Conservation (phyloP, 2,113 vertebrate genomes). For the Antidorcas marsupialis region DNA sequence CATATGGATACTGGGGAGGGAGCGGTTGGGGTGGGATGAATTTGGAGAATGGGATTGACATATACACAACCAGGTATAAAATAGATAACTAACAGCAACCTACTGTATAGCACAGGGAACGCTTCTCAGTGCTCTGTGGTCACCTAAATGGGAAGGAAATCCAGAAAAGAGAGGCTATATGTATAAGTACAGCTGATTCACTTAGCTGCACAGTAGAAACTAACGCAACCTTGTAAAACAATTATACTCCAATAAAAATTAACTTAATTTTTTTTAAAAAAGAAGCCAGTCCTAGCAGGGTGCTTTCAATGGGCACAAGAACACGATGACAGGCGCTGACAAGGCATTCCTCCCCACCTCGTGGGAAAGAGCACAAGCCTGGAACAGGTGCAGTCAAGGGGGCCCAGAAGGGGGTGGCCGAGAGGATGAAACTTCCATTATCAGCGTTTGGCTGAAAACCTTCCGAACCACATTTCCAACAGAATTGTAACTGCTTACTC, state of each 20-base stretch:
- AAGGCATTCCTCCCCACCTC: slow-evolving; percentile 21
- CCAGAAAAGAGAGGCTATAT: not conserved
- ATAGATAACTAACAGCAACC: not conserved
- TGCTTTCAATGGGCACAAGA: slow-evolving; percentile 31
- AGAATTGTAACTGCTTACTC: slow-evolving; percentile 42
- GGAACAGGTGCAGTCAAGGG: slow-evolving; percentile 55
- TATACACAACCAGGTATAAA: not conserved
- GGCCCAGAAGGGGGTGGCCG: slow-evolving; percentile 17
- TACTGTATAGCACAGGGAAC: not conserved
- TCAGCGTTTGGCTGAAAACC: slow-evolving; percentile 6
- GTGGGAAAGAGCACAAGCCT: slow-evolving; percentile 40
- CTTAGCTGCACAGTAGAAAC: not conserved
- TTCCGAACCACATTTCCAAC: slow-evolving; percentile 20
- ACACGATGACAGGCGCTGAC: slow-evolving; percentile 43
- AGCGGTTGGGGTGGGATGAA: not conserved
- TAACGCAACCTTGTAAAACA: not conserved
- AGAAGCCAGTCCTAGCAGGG: slow-evolving; percentile 34
- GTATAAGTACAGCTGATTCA: not conserved
- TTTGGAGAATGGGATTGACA: not conserved
- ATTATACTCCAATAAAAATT: not conserved
- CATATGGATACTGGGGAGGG: not conserved
- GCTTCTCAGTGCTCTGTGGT: not conserved
- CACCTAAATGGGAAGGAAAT: not conserved
- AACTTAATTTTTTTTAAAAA: not conserved
- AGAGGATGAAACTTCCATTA: slow-evolving; percentile 17